A percentile compares a stretch with the other conserved stretches of the same genome.
These are phyloP conservation scores for Trialeurodes vaporariorum DNA, from an alignment of 1,140 invertebrate species.

Conservation along the genomic window DNA sequence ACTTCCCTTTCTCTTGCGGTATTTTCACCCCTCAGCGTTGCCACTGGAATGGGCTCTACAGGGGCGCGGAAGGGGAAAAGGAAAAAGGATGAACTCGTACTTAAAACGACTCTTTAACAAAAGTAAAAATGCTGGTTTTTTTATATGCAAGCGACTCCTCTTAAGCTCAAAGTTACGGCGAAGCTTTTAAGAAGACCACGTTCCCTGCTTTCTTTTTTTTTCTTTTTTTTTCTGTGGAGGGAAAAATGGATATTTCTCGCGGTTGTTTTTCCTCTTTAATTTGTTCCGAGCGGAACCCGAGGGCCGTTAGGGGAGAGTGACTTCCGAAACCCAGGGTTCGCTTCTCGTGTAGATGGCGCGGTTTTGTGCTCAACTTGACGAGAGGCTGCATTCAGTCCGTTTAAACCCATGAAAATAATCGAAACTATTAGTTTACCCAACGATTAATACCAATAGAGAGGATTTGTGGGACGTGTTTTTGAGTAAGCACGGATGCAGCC, in stretches of 20 bases:
- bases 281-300: background rate
- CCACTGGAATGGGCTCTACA: background rate
- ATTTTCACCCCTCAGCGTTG: constrained; percentile 1
- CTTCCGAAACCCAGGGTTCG: no score
- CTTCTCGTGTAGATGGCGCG: no score
- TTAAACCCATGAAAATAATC: no score
- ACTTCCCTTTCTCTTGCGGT: constrained; percentile 2
- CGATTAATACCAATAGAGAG: no score
- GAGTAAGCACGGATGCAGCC: no score
- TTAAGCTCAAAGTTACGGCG: background rate
- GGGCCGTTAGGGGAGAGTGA: no score
- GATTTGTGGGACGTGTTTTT: no score
- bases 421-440: no score
- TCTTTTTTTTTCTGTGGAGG: background rate
- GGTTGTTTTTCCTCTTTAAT: background rate
- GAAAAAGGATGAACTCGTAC: background rate
- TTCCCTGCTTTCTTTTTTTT: background rate
- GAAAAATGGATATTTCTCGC: background rate
- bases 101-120: background rate
- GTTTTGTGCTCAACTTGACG: background rate
- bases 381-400: no score
- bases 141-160: background rate
- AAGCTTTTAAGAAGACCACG: background rate
- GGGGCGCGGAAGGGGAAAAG: background rate
- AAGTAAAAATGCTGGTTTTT: background rate